Evolutionary conservation across 2,888 invertebrate species (phyloP), one percentile per base, ranked within the genome.

Genomic region (Macropis europaea): DNA sequence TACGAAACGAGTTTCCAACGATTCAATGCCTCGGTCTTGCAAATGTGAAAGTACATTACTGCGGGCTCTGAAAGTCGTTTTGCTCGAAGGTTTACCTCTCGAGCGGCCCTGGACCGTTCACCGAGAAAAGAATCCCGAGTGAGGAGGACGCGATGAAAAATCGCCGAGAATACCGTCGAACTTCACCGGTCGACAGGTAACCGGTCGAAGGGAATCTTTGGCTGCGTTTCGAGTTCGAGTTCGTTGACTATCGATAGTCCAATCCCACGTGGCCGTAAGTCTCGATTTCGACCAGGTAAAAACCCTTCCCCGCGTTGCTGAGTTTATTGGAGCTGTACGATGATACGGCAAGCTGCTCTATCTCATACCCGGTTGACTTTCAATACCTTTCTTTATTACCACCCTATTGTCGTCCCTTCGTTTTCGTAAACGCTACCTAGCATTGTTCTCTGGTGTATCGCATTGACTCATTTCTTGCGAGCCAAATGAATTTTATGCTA

Each of bases 41-140:
- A 76, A 80, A 80, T 81, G 80, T 80, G 80, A 80, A 80, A 80
- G 80, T 80, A 78, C 81, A 75, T 80, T 73, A 80, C 71, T 73
- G 76, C 72, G 64, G 69, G 71, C 64, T 81, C 80, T 81, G 80
- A 80, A 80, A 80, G 80, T 80, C 73, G 78, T 76, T 81, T 73
- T 72, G 69, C 73, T 81, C 71, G 81, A 81, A 80, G 81, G 81
- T 78, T 80, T 50, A 42, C 81, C 71, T 76, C 73, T 72, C 81
- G 64, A 80, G 63, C 64, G 80, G 81, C 80, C 80, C 77, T 80
- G 80, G 77, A 77, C 76, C 73, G 75, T 76, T 80, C 68, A 69
- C 68, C 50, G 54, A 73, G 71, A 73, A 80, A 81, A 77, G 68
- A 80, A 71, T 64, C 69, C 60, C 57, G 57, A 62, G 56, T 64